Percentiles rank a stretch among this genome's conserved stretches.
phyloP scores from a whole-genome alignment of 2,797 vertebrate genomes.

The Fringilla coelebs region DNA sequence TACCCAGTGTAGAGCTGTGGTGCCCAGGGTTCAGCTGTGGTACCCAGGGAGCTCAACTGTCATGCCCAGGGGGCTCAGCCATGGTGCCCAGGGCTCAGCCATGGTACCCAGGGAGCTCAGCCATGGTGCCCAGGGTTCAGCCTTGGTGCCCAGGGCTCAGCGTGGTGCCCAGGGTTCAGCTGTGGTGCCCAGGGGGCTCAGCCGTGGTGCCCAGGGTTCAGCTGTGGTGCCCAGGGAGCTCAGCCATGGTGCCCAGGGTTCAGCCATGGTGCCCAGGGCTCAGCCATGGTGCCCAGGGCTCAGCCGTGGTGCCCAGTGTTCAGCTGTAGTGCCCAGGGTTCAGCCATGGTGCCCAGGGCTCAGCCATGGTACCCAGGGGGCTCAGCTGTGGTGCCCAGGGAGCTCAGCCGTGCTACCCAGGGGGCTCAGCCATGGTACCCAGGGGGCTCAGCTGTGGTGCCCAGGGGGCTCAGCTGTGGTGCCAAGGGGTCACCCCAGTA shows the following conservation, averaged over 20 bases:
- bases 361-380: fast-evolving
- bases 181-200: fast-evolving
- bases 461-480: not conserved
- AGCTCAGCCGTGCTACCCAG: fast-evolving
- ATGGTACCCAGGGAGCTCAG: not conserved
- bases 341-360: fast-evolving
- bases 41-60: fast-evolving
- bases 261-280: not conserved
- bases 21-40: fast-evolving
- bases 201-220: fast-evolving
- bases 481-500: not conserved
- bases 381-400: not conserved
- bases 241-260: not conserved
- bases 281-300: fast-evolving
- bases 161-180: not conserved
- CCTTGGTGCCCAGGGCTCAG: fast-evolving
- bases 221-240: fast-evolving
- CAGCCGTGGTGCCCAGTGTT: no score
- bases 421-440: not conserved
- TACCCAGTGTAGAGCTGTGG: fast-evolving
- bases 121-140: fast-evolving
- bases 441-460: fast-evolving
- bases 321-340: fast-evolving
- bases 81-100: fast-evolving
- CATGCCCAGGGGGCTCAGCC: not conserved